Percentiles rank a stretch among this genome's conserved stretches.
Evolutionary conservation across 2,113 vertebrate species (phyloP).

Genomic region (Amazona guildingii): DNA sequence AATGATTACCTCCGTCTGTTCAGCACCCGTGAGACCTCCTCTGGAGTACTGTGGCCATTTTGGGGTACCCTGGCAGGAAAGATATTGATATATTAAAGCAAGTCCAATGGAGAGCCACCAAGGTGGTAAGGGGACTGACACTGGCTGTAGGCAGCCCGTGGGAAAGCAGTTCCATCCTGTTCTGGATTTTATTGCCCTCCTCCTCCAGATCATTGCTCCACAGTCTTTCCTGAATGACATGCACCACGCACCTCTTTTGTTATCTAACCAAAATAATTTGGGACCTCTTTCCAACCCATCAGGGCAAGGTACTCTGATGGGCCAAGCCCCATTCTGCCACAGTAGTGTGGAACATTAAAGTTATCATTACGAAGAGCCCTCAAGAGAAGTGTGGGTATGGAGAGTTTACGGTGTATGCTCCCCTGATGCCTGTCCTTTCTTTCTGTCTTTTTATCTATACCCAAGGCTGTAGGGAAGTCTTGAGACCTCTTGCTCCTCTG

Average conservation of each 20-base stretch:
- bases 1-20: background rate
- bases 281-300: fast-evolving
- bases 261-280: background rate
- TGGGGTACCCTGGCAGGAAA: background rate
- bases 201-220: background rate
- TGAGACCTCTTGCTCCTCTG: background rate
- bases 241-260: background rate
- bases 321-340: background rate
- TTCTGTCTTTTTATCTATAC: background rate
- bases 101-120: background rate
- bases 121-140: background rate
- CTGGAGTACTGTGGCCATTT: background rate
- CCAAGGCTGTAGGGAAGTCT: background rate
- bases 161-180: background rate
- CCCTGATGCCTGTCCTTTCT: background rate
- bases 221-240: background rate
- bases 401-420: background rate
- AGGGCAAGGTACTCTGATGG: background rate
- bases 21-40: background rate
- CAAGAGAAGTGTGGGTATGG: background rate
- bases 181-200: background rate
- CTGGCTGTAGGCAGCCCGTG: background rate
- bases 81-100: background rate
- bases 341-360: background rate
- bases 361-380: background rate